Evolutionary conservation across 2,797 vertebrate genomes (phyloP).

Genomic region (Aeoliscus strigatus): DNA sequence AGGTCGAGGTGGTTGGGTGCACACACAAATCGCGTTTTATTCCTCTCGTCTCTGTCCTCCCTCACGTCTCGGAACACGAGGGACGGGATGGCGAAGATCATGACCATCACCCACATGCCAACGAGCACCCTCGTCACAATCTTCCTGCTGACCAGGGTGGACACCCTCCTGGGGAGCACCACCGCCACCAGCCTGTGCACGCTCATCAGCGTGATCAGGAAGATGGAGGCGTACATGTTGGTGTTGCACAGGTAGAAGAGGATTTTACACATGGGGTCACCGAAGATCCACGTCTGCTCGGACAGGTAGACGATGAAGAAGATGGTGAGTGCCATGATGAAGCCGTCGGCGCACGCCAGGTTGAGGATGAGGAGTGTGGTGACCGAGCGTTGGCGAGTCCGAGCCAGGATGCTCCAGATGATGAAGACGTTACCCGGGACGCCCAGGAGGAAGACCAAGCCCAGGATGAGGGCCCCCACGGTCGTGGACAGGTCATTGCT

Average conservation of each 20-base stretch:
- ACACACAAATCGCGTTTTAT: slow-evolving; percentile 36
- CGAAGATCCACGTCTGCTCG: slow-evolving; percentile 74
- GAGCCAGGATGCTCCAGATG: slow-evolving; percentile 83
- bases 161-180: slow-evolving; percentile 76
- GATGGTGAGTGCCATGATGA: slow-evolving; percentile 79
- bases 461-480: slow-evolving; percentile 75
- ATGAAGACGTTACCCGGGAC: slow-evolving; percentile 85
- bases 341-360: slow-evolving; percentile 82
- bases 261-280: slow-evolving; percentile 76
- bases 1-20: slow-evolving; percentile 46
- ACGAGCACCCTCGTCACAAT: slow-evolving; percentile 67
- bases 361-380: slow-evolving; percentile 85
- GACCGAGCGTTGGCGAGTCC: slow-evolving; percentile 72
- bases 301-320: slow-evolving; percentile 82
- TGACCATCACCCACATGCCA: slow-evolving; percentile 74
- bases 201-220: slow-evolving; percentile 85
- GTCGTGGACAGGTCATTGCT: slow-evolving; percentile 33
- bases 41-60: accelerated
- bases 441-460: slow-evolving; percentile 77
- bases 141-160: slow-evolving; percentile 54
- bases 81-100: slow-evolving; percentile 77
- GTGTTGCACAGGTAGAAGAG: slow-evolving; percentile 83
- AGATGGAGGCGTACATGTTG: slow-evolving; percentile 90
- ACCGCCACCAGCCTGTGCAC: slow-evolving; percentile 82
- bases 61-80: slow-evolving; percentile 74